Evolutionary conservation across 2,797 vertebrate genomes (phyloP).

Genomic region (Perodicticus potto): DNA sequence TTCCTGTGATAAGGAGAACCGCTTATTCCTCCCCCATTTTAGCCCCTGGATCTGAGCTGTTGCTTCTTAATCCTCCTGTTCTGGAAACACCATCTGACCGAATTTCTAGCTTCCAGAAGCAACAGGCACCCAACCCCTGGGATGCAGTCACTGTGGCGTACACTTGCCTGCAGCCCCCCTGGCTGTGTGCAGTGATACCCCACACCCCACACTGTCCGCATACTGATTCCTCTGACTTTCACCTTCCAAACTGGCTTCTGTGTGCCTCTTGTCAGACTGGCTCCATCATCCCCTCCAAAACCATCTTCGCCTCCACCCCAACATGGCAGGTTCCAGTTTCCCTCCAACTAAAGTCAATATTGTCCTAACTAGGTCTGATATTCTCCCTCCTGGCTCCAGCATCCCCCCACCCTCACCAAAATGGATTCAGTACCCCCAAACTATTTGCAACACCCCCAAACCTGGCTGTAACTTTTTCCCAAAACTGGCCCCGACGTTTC

Average conservation of each 20-base stretch:
- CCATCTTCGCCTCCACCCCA: background rate
- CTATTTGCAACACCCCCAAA: background rate
- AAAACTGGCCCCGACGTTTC: background rate
- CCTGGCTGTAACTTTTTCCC: background rate
- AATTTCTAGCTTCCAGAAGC: background rate
- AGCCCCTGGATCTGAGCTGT: background rate
- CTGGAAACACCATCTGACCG: background rate
- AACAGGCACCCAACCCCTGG: background rate
- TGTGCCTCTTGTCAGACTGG: background rate
- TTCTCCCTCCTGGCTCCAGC: background rate
- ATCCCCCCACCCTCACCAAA: background rate
- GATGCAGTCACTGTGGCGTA: slow-evolving; percentile 15
- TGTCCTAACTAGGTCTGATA: background rate
- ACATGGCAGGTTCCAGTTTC: background rate
- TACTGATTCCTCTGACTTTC: background rate
- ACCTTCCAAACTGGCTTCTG: background rate
- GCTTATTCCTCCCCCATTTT: background rate
- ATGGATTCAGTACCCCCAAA: background rate
- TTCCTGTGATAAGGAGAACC: accelerated
- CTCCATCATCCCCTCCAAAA: background rate
- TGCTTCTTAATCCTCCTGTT: background rate
- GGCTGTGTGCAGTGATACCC: background rate
- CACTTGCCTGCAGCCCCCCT: background rate
- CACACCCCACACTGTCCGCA: accelerated
- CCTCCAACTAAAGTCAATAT: background rate